Conservation (phyloP, 1,140 invertebrate species). For the Metopolophium dirhodum region DNA sequence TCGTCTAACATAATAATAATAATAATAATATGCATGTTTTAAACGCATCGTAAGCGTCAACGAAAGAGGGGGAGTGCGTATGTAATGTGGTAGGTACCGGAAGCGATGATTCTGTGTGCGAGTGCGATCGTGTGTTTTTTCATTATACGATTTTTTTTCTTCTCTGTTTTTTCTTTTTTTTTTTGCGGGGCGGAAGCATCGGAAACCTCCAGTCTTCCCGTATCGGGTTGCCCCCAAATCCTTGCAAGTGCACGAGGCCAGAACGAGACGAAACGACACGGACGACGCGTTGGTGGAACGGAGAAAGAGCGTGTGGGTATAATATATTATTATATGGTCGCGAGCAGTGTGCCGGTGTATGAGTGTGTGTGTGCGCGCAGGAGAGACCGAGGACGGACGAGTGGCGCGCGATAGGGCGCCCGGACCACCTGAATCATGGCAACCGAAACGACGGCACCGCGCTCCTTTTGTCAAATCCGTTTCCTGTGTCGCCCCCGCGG, state of each 20-base stretch:
- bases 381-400: not conserved
- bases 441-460: conserved; percentile 52
- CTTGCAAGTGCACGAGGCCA: conserved; percentile 34
- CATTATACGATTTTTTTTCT: conserved; percentile 1
- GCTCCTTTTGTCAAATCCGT: conserved; percentile 51
- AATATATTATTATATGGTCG: not conserved
- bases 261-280: not conserved
- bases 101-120: conserved; percentile 48
- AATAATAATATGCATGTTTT: conserved; percentile 26
- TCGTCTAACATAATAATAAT: conserved; percentile 16
- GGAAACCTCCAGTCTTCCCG: conserved; percentile 53
- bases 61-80: not conserved
- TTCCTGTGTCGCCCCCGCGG: conserved; percentile 51
- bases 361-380: not conserved
- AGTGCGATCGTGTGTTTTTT: conserved; percentile 44
- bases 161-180: not conserved
- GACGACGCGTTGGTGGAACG: not conserved
- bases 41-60: not conserved
- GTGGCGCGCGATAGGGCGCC: conserved; percentile 36
- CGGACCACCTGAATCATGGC: conserved; percentile 55
- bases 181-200: conserved; percentile 48
- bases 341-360: not conserved
- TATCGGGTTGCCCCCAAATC: conserved; percentile 53
- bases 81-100: not conserved
- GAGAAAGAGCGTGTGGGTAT: not conserved